phyloP scores from a whole-genome alignment of 2,797 vertebrate genomes.

The Chiroxiphia lanceolata region DNA sequence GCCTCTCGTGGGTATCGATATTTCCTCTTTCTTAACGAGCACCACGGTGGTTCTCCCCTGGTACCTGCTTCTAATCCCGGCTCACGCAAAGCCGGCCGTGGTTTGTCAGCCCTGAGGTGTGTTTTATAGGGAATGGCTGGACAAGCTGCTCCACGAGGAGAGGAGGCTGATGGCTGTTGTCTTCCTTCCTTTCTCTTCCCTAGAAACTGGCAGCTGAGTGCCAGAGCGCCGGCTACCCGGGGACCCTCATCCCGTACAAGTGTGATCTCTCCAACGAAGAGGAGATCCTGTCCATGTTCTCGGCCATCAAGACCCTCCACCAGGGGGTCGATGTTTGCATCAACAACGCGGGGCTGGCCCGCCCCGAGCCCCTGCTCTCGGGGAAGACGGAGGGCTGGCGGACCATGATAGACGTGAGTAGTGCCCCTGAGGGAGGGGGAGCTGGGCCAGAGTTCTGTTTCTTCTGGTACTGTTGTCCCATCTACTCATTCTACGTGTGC shows the following conservation, averaged over 20 bases:
- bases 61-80: background rate
- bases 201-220: slow-evolving; percentile 94
- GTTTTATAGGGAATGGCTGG: background rate
- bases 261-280: slow-evolving; percentile 94
- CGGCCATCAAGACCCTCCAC: slow-evolving; percentile 89
- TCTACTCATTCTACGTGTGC: accelerated
- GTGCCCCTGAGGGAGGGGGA: background rate
- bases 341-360: slow-evolving; percentile 93
- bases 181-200: slow-evolving; percentile 11
- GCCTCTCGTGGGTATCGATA: background rate
- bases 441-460: background rate
- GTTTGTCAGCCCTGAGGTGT: background rate
- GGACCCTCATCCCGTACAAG: slow-evolving; percentile 92
- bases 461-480: background rate
- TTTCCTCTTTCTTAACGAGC: background rate
- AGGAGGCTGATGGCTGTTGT: background rate
- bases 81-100: accelerated
- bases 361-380: slow-evolving; percentile 87
- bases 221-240: slow-evolving; percentile 91
- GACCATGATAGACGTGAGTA: slow-evolving; percentile 93
- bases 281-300: slow-evolving; percentile 98
- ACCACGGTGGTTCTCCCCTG: background rate
- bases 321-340: slow-evolving; percentile 94
- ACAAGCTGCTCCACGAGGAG: background rate
- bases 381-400: slow-evolving; percentile 91